These are phyloP conservation scores for Polyommatus icarus DNA, from an alignment of 2,888 invertebrate genomes.

Conservation along the genomic window DNA sequence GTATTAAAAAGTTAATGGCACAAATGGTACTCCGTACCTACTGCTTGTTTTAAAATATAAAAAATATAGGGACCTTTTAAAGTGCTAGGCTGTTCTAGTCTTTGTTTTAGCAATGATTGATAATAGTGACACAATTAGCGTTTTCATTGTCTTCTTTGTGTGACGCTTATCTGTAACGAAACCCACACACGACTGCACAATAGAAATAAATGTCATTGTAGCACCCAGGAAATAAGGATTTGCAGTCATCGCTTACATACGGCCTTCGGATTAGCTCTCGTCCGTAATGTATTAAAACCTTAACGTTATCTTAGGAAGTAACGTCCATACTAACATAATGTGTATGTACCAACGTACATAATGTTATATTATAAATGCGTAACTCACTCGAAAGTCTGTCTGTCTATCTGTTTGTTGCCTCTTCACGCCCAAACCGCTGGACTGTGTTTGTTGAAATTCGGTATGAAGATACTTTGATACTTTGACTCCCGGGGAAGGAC, in stretches of 20 bases:
- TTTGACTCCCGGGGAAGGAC: too few relatives aligned
- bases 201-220: conserved; percentile 27
- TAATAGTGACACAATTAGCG: neutral
- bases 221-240: conserved; percentile 21
- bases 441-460: too few relatives aligned
- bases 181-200: conserved; percentile 27
- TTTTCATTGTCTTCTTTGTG: neutral
- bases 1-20: neutral
- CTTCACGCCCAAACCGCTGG: too few relatives aligned
- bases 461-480: too few relatives aligned
- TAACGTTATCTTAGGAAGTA: neutral
- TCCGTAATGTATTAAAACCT: conserved; percentile 13
- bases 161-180: conserved; percentile 10
- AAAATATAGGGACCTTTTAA: neutral
- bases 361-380: too few relatives aligned
- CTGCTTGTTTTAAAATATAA: neutral
- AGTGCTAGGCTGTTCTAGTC: neutral
- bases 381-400: too few relatives aligned
- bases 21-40: neutral
- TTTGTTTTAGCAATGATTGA: neutral
- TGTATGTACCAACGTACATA: too few relatives aligned
- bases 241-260: conserved; percentile 27
- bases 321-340: too few relatives aligned
- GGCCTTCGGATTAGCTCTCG: conserved; percentile 9
- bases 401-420: too few relatives aligned